Evolutionary conservation across 2,888 invertebrate species (phyloP), one percentile per base, ranked within the genome.

Genomic region (Pseudococcus viburni): DNA sequence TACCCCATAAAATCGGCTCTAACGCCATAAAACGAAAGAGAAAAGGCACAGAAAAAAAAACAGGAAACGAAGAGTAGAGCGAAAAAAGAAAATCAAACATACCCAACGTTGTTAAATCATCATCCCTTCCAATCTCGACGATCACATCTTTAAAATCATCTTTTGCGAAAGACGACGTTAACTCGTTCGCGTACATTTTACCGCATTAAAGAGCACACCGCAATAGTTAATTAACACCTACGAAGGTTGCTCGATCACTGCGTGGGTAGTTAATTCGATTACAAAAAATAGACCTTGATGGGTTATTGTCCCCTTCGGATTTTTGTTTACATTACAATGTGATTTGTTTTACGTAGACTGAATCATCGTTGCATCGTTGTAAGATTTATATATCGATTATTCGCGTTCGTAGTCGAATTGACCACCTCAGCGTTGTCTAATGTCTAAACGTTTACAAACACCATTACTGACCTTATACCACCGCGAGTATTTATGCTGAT

Each of bases 381-480:
- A 86, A 64, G 59, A 64, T 59, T 68, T 26, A 68, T 64, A 33
- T 2, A 73, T 42, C 46, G 46, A 73, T 86, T 86, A 19, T 86
- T 68, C 51, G 11, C 11, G 26, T 33, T 33, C 26, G 26, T 2
- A 33, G 26, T 33, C 64, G 86, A 86, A 86, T n/a, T 86, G 64
- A 5, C 68, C 86, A 68, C 59, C 68, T 86, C 33, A 86, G 86
- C 86, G 86, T 64, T 86, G 68, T 86, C 26, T 33, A 33, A 33
- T 86, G 68, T 86, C 26, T 33, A 33, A 33, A 33, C 77, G 87
- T 87, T 87, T 87, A 55, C 83, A 87, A 87, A 87, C 77, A 87
- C 39, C 48, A 87, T 51, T 80, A 87, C 87, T 87, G 87, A 87
- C 87, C 87, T 87, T 87, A 87, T 87, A 87, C 87, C 55, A 87